Evolutionary conservation across 1,140 invertebrate genomes (phyloP).

Genomic region (Hydropsyche tenuis): DNA sequence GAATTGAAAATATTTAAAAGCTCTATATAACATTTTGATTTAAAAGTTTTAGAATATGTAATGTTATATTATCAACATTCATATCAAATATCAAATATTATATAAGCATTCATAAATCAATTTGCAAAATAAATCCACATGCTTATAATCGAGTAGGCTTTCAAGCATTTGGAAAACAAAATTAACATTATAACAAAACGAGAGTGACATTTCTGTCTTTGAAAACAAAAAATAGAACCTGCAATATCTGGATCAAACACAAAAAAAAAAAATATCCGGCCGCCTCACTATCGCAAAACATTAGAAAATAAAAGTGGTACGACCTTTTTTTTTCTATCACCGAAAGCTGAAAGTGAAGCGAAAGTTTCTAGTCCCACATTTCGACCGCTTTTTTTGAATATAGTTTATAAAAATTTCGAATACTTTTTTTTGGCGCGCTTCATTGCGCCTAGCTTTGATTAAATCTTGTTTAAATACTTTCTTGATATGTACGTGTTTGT

Average conservation of each 20-base stretch:
- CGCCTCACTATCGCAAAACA: neutral
- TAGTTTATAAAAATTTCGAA: neutral
- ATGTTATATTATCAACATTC: no score
- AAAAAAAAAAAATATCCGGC: neutral
- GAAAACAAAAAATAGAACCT: neutral
- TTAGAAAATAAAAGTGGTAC: conserved; percentile 19
- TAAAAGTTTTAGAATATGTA: no score
- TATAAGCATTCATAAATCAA: no score
- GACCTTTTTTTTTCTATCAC: neutral
- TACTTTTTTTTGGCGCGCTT: neutral
- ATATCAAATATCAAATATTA: no score
- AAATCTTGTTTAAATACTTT: neutral
- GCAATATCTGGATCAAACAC: neutral
- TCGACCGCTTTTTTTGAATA: neutral
- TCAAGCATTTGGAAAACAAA: no score
- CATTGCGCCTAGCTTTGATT: neutral
- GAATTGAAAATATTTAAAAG: no score
- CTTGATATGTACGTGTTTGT: no score
- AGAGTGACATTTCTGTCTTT: conserved; percentile 1
- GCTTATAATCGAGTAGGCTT: no score
- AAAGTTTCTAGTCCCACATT: conserved; percentile 5
- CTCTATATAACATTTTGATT: no score
- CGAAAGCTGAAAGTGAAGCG: conserved; percentile 11
- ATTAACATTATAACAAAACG: neutral
- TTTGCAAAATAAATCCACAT: no score